A percentile compares a stretch with the other conserved stretches of the same genome.
Conservation (phyloP, 2,888 invertebrate species). For the Tinea trinotella region DNA sequence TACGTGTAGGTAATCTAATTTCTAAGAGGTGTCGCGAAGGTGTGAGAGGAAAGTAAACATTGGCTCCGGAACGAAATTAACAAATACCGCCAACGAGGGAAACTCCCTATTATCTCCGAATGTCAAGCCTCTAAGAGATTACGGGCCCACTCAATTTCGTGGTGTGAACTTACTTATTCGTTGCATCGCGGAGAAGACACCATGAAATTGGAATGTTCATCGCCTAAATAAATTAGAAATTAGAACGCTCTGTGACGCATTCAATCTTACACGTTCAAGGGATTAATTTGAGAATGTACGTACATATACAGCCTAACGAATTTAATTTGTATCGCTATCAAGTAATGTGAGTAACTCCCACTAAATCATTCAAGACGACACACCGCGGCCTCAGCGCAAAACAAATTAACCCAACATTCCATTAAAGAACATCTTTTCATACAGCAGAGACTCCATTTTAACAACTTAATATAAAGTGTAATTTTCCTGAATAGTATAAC, state of each 20-base stretch:
- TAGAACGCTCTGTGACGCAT: conserved; percentile 15
- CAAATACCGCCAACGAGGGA: conserved; percentile 30
- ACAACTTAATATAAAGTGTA: neutral
- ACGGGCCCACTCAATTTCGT: conserved; percentile 18
- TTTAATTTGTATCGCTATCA: conserved; percentile 14
- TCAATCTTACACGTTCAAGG: conserved; percentile 6
- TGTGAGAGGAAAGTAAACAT: conserved; percentile 44
- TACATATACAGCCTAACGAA: conserved; percentile 1
- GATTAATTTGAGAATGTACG: conserved; percentile 13
- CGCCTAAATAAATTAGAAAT: conserved; percentile 12
- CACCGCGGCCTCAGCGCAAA: neutral
- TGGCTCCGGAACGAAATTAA: conserved; percentile 41
- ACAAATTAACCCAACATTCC: conserved; percentile 12
- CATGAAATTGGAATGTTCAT: conserved; percentile 13
- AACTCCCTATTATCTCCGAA: conserved; percentile 10
- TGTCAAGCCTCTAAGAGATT: conserved; percentile 16
- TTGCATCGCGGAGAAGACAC: neutral
- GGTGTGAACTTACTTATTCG: conserved; percentile 14
- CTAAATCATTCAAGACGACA: conserved; percentile 12
- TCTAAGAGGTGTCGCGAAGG: conserved; percentile 24
- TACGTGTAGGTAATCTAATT: conserved; percentile 55
- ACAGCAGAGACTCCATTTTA: conserved; percentile 5
- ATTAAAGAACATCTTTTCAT: conserved; percentile 7
- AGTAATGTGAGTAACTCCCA: neutral
- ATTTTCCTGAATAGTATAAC: conserved; percentile 8